These are phyloP conservation scores for Caenorhabditis brenneri DNA, from an alignment of 1,140 invertebrate genomes.

Conservation along the genomic window DNA sequence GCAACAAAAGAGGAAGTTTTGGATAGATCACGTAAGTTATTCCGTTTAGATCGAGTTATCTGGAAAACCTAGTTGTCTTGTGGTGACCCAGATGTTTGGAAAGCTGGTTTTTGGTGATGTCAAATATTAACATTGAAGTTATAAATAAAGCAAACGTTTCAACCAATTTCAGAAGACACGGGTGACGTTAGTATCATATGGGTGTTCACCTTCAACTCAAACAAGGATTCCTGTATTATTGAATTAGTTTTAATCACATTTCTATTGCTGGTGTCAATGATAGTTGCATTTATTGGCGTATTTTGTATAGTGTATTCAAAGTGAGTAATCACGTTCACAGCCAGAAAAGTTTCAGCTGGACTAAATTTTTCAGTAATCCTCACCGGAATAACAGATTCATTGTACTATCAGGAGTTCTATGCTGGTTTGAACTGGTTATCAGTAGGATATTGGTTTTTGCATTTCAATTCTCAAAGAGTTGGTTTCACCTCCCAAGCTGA, in stretches of 20 bases:
- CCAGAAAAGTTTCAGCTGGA: no score
- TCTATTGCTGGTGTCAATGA: not conserved
- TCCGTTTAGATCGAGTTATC: not conserved
- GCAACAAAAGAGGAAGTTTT: slow-evolving; percentile 23
- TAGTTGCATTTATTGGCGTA: not conserved
- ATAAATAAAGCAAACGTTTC: no score
- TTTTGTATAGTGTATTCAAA: not conserved
- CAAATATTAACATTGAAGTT: no score
- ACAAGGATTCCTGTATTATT: not conserved
- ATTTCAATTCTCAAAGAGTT: not conserved
- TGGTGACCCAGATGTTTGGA: no score
- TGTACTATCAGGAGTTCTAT: not conserved
- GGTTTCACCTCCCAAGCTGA: no score
- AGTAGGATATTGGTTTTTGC: not conserved
- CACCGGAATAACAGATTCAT: not conserved
- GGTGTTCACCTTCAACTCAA: slow-evolving; percentile 13
- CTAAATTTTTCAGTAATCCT: not conserved
- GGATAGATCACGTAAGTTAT: not conserved
- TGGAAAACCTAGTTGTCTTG: not conserved
- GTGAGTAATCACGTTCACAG: not conserved
- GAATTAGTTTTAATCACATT: not conserved
- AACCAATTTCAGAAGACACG: not conserved
- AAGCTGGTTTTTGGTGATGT: no score
- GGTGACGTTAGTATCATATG: not conserved
- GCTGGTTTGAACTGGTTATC: not conserved